Base-by-base conservation (phyloP, 2,113 vertebrate genomes). In the Monopterus albus region DNA sequence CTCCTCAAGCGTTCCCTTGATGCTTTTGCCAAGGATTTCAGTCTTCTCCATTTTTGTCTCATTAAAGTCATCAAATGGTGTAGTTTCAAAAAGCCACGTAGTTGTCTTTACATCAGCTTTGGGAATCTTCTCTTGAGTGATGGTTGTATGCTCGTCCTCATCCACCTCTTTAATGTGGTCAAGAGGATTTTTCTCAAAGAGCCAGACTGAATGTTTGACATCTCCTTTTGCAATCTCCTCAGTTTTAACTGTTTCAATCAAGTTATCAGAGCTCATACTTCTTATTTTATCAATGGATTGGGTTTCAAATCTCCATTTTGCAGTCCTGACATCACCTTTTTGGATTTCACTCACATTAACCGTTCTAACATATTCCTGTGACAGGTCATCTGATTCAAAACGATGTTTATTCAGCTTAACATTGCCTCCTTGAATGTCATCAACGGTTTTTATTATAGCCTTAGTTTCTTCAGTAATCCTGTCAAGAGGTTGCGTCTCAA, bases 41-140 rank as follows among this genome's bases (percentile, higher is more conserved):
- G 89, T 87, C 78, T 91, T 95, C 75, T 96, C 94, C 25, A 90
- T 65, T 71, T 51, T 92, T 18, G 74, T 91, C 74, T 95, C 94
- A 83, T 94, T 95, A 86, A 98, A 97, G 74, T 94, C 91, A 43
- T 94, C 91, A 53, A 98, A 91, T 12, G 96, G 94, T 51, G 94
- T 98, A 1, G 95, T 96, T 92, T 98, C 96, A 94, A 98, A 98
- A 52, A 97, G 94, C 95, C 95, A 97, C 0, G 94, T 96, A 61
- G 94, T 94, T 55, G 95, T 94, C 82, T 94, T 96, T 14, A 98
- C 96, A 79, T 97, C 95, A 0, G 92, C 94, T 82, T 92, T 92
- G 75, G 94, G 94, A 55, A 96, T 94, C 86, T 94, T 93, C 84
- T 96, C 95, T 29, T 59, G 90, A 49, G 28, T 50, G 4, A 87